phyloP scores from a whole-genome alignment of 2,113 vertebrate genomes.

The Oncorhynchus kisutch region DNA sequence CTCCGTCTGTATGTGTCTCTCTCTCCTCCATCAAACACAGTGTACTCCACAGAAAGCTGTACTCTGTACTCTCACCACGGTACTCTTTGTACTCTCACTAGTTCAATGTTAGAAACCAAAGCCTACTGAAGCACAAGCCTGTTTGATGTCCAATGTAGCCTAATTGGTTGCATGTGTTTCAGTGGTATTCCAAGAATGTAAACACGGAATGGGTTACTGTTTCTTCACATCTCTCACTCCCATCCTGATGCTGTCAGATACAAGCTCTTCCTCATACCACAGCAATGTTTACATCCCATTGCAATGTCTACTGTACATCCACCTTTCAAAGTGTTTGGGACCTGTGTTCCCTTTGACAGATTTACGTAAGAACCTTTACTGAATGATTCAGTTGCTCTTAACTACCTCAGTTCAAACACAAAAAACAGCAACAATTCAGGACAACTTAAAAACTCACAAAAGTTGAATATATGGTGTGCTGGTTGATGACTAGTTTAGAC shows the following conservation, averaged over 20 bases:
- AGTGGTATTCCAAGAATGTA: constrained; percentile 17
- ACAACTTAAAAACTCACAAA: not conserved
- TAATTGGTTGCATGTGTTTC: constrained; percentile 31
- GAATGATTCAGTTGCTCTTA: not conserved
- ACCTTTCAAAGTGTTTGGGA: not conserved
- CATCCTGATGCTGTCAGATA: not conserved
- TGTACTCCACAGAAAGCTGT: not conserved
- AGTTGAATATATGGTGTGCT: too few species aligned
- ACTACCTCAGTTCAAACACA: not conserved
- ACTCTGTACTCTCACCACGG: too few species aligned
- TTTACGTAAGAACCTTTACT: not conserved
- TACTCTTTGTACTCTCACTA: not conserved
- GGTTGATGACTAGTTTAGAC: too few species aligned
- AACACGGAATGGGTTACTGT: not conserved
- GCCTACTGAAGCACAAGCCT: not conserved
- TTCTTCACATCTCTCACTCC: not conserved
- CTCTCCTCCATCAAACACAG: not conserved
- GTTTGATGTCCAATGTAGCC: not conserved
- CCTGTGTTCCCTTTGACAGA: not conserved
- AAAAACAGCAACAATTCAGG: not conserved
- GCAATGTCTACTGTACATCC: too few species aligned
- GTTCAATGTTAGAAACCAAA: not conserved
- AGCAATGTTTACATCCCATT: not conserved
- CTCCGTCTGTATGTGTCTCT: too few species aligned
- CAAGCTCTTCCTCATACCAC: not conserved